These are phyloP conservation scores for Mechanitis messenoides DNA, from an alignment of 2,888 invertebrate species.

Conservation along the genomic window DNA sequence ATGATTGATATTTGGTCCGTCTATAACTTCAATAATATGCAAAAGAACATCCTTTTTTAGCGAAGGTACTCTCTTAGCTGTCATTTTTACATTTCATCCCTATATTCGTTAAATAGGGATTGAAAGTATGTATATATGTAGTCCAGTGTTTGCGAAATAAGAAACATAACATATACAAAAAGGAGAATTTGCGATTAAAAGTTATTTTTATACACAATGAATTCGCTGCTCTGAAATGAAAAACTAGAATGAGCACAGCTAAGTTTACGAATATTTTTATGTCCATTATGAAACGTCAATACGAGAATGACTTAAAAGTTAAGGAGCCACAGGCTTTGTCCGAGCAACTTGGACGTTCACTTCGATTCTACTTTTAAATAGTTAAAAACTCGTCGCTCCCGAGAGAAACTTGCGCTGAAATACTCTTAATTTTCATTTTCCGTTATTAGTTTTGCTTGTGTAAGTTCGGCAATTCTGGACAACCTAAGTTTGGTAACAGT, in stretches of 20 bases:
- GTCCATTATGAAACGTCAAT: conserved; percentile 28
- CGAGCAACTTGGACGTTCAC: conserved; percentile 43
- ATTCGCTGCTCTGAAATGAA: no score
- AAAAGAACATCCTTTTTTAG: no score
- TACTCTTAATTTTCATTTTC: conserved; percentile 33
- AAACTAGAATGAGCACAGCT: background rate
- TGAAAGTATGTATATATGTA: no score
- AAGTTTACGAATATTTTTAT: conserved; percentile 24
- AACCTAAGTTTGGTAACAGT: conserved; percentile 8
- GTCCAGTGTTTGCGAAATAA: no score
- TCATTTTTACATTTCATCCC: no score
- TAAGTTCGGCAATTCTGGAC: conserved; percentile 10
- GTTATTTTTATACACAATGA: no score
- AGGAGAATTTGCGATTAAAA: no score
- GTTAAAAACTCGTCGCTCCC: conserved; percentile 37
- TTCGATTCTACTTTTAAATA: conserved; percentile 47
- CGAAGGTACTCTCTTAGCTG: no score
- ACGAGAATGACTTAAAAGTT: conserved; percentile 29
- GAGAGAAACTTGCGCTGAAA: conserved; percentile 28
- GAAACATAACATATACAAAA: no score
- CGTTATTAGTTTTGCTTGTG: conserved; percentile 32
- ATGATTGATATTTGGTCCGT: no score
- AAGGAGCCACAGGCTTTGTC: conserved; percentile 34
- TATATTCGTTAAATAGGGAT: no score
- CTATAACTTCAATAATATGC: no score